phyloP scores from a whole-genome alignment of 2,113 vertebrate species.

The Anthoscopus minutus region DNA sequence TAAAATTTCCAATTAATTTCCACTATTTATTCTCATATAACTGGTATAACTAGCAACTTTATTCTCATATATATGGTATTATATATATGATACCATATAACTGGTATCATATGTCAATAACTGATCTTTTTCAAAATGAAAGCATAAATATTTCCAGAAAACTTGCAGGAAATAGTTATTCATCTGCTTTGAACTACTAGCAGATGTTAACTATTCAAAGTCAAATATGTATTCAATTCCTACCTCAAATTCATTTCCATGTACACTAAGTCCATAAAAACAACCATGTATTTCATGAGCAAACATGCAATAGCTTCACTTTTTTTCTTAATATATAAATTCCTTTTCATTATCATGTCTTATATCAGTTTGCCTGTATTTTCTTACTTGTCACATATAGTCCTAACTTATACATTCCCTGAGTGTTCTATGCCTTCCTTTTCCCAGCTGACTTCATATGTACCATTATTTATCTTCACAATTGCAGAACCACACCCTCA shows the following conservation, averaged over 20 bases:
- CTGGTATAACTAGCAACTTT: too few relatives aligned
- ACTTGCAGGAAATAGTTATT: not conserved
- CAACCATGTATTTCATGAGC: not conserved
- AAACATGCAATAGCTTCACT: not conserved
- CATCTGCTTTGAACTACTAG: not conserved
- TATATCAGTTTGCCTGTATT: not conserved
- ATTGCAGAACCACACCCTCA: not conserved
- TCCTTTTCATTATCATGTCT: not conserved
- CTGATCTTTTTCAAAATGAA: not conserved
- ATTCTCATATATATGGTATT: too few relatives aligned
- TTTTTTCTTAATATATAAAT: not conserved
- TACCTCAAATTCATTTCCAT: not conserved
- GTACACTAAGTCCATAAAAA: not conserved
- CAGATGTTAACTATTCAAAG: not conserved
- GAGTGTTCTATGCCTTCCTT: not conserved
- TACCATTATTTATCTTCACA: not conserved
- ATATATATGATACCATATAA: too few relatives aligned
- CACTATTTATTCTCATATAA: too few relatives aligned
- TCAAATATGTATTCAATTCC: not conserved
- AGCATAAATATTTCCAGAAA: not conserved
- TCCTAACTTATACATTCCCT: not conserved
- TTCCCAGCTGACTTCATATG: not conserved
- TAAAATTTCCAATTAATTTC: not conserved
- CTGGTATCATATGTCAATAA: not conserved
- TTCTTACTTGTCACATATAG: not conserved